Evolutionary conservation across 2,888 invertebrate species (phyloP).

Genomic region (Dimorphilus gyrociliatus): DNA sequence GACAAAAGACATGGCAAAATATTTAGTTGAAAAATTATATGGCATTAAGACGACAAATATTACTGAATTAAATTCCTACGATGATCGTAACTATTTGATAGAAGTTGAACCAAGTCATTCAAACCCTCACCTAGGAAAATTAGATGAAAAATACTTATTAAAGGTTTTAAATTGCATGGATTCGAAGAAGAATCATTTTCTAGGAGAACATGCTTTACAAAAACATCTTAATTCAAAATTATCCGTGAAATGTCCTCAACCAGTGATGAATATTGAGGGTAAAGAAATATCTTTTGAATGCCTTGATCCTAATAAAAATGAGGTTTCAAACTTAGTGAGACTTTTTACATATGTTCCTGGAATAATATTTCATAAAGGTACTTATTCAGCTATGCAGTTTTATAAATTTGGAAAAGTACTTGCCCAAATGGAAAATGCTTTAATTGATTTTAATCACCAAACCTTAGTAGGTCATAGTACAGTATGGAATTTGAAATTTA

Average conservation of each 20-base stretch:
- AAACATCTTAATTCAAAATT: too few relatives aligned
- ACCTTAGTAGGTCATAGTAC: conserved; percentile 50
- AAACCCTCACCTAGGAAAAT: conserved; percentile 40
- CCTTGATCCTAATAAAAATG: too few relatives aligned
- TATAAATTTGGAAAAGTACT: conserved; percentile 56
- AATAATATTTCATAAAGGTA: conserved; percentile 48
- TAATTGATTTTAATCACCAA: conserved; percentile 56
- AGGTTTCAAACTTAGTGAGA: conserved; percentile 53
- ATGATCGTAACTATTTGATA: conserved; percentile 57
- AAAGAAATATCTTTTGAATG: too few relatives aligned
- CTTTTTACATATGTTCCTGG: conserved; percentile 62
- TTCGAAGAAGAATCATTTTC: conserved; percentile 45
- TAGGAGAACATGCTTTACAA: too few relatives aligned
- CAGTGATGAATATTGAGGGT: conserved; percentile 9
- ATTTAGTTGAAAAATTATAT: too few relatives aligned
- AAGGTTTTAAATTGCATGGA: conserved; percentile 70
- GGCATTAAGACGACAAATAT: conserved; percentile 47
- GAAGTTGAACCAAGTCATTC: neutral
- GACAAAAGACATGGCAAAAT: too few relatives aligned
- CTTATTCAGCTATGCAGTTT: conserved; percentile 47
- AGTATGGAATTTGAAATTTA: conserved; percentile 59
- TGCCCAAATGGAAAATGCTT: conserved; percentile 50
- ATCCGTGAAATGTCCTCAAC: conserved; percentile 8
- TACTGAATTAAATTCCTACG: conserved; percentile 54
- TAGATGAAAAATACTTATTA: conserved; percentile 46